A percentile compares a stretch with the other conserved stretches of the same genome.
These are phyloP conservation scores for Uloborus plumipes DNA, from an alignment of 2,888 invertebrate species.

Conservation along the genomic window DNA sequence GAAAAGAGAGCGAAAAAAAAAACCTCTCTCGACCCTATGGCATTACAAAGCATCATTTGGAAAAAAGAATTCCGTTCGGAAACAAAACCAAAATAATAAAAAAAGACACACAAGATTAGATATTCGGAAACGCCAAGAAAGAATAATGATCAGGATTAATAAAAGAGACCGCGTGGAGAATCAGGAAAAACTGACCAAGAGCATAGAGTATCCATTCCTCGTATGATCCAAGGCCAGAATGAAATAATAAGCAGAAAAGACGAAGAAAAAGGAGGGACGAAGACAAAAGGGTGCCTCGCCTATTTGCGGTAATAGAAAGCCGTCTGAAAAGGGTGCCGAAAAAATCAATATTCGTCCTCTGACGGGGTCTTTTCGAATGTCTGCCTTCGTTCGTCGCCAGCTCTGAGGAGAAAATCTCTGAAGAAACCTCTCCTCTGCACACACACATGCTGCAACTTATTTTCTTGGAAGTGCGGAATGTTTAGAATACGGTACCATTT, in stretches of 20 bases:
- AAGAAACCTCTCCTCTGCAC: background rate
- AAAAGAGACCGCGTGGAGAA: too few species aligned
- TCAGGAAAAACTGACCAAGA: too few species aligned
- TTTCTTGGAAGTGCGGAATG: too few species aligned
- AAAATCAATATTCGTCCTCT: slow-evolving; percentile 51
- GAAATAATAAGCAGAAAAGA: slow-evolving; percentile 16
- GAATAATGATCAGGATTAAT: too few species aligned
- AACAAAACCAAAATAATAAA: too few species aligned
- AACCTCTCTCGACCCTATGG: background rate
- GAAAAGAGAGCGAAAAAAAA: background rate
- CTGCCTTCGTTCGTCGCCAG: slow-evolving; percentile 7
- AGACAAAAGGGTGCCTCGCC: slow-evolving; percentile 32
- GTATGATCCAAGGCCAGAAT: slow-evolving; percentile 2
- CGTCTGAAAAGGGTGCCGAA: slow-evolving; percentile 23
- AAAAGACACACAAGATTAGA: too few species aligned
- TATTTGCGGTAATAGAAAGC: slow-evolving; percentile 54
- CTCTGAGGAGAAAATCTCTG: slow-evolving; percentile 4
- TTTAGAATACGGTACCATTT: too few species aligned
- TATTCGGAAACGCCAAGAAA: background rate
- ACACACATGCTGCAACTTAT: too few species aligned
- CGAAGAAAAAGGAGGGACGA: background rate
- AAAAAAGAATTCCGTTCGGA: too few species aligned
- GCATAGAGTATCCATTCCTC: background rate
- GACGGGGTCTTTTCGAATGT: slow-evolving; percentile 15
- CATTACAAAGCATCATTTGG: too few species aligned